Percentiles rank a stretch among this genome's conserved stretches.
Conservation (phyloP, 2,888 invertebrate genomes). For the Nudaria mundana region DNA sequence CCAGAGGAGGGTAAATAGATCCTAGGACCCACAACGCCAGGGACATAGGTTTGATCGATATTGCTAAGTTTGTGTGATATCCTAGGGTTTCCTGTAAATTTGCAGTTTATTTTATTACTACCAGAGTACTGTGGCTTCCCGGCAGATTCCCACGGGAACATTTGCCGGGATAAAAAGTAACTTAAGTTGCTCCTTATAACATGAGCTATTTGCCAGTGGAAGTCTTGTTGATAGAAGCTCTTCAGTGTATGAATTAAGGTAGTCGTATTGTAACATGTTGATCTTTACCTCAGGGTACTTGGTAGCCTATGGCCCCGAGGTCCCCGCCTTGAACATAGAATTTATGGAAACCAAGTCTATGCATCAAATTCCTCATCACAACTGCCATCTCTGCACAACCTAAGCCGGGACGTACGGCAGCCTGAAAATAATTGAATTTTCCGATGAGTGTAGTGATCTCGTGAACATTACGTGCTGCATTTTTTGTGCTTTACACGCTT, state of each 20-base stretch:
- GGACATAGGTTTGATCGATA: slow-evolving; percentile 3
- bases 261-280: too few species aligned
- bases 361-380: slow-evolving; percentile 19
- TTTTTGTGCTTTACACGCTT: too few species aligned
- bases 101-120: too few species aligned
- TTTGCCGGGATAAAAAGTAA: too few species aligned
- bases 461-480: too few species aligned
- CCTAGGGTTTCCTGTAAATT: slow-evolving; percentile 19
- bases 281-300: slow-evolving; percentile 14
- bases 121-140: too few species aligned
- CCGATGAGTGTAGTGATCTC: neutral
- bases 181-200: too few species aligned
- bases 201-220: too few species aligned
- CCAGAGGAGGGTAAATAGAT: slow-evolving; percentile 9
- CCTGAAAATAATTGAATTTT: slow-evolving; percentile 5
- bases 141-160: too few species aligned
- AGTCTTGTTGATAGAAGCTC: too few species aligned
- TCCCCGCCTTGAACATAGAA: slow-evolving; percentile 25
- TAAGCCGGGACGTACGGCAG: slow-evolving; percentile 14
- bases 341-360: slow-evolving; percentile 15
- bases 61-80: slow-evolving; percentile 18
- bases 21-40: slow-evolving; percentile 11
- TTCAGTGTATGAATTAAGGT: too few species aligned
- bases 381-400: slow-evolving; percentile 19
- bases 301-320: slow-evolving; percentile 17